These are phyloP conservation scores for Cyanoliseus patagonus DNA, from an alignment of 2,113 vertebrate genomes.

Conservation along the genomic window DNA sequence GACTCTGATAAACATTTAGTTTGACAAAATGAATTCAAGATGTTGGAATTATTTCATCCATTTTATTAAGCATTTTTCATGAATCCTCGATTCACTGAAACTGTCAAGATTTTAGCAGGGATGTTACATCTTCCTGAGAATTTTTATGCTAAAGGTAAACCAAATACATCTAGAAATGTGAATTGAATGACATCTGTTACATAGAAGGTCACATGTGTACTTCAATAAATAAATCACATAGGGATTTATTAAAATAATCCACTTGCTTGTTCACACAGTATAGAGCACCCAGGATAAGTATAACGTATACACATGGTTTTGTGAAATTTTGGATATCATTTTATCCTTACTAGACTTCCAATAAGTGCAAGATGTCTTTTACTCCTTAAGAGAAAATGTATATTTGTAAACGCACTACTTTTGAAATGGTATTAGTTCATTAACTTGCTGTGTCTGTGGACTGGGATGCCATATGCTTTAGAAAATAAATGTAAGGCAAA, in stretches of 20 bases:
- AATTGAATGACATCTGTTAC: neutral
- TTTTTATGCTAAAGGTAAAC: neutral
- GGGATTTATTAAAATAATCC: slow-evolving; percentile 21
- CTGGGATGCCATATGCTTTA: neutral
- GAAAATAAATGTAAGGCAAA: neutral
- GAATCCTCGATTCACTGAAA: slow-evolving; percentile 12
- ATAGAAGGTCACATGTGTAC: neutral
- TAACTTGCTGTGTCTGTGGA: neutral
- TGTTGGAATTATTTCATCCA: slow-evolving; percentile 53
- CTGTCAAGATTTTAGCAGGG: neutral
- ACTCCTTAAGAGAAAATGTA: neutral
- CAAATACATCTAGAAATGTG: neutral
- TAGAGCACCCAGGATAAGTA: neutral
- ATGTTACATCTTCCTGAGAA: neutral
- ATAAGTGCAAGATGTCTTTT: neutral
- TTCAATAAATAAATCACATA: neutral
- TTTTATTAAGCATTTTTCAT: slow-evolving; percentile 35
- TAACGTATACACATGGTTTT: neutral
- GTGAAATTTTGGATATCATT: neutral
- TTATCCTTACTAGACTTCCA: neutral
- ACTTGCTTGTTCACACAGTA: neutral
- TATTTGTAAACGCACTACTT: neutral
- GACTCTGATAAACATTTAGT: slow-evolving; percentile 60
- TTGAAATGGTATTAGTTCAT: neutral
- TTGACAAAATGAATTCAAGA: slow-evolving; percentile 66